Conservation (phyloP, 2,888 invertebrate species). For the Stenoptilia bipunctidactyla region DNA sequence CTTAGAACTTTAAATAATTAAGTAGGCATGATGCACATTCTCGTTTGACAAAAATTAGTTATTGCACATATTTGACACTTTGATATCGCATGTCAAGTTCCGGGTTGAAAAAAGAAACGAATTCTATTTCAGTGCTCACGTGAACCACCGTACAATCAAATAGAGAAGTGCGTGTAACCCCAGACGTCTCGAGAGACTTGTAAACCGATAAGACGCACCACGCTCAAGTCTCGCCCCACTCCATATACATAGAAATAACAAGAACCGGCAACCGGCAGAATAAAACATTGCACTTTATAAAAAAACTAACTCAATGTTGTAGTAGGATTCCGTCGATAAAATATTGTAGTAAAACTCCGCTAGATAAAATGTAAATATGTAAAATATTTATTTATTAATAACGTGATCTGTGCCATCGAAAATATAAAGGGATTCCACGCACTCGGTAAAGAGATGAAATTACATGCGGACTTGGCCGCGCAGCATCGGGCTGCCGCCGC, state of each 20-base stretch:
- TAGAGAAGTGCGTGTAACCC: slow-evolving; percentile 23
- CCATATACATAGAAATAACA: slow-evolving; percentile 47
- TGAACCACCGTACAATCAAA: not conserved
- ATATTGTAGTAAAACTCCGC: slow-evolving; percentile 68
- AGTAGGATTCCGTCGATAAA: slow-evolving; percentile 68
- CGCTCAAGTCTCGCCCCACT: slow-evolving; percentile 36
- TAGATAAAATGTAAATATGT: slow-evolving; percentile 71
- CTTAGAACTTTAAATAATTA: too few relatives aligned
- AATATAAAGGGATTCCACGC: slow-evolving; percentile 65
- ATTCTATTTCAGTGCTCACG: too few relatives aligned
- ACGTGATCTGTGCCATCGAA: slow-evolving; percentile 67
- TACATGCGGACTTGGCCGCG: slow-evolving; percentile 27
- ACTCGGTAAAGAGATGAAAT: slow-evolving; percentile 46
- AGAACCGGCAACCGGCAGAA: slow-evolving; percentile 66
- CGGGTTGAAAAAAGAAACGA: too few relatives aligned
- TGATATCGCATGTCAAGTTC: too few relatives aligned
- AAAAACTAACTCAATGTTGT: slow-evolving; percentile 70
- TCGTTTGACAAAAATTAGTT: too few relatives aligned
- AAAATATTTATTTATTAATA: slow-evolving; percentile 58
- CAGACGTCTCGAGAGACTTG: slow-evolving; percentile 31
- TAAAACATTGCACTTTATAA: slow-evolving; percentile 69
- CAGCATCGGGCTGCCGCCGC: slow-evolving; percentile 19
- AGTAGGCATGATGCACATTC: too few relatives aligned
- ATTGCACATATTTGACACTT: not conserved
- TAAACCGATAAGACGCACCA: slow-evolving; percentile 28